A percentile compares a stretch with the other conserved stretches of the same genome.
Evolutionary conservation across 2,113 vertebrate species (phyloP).

Genomic region (Oceanites oceanicus): DNA sequence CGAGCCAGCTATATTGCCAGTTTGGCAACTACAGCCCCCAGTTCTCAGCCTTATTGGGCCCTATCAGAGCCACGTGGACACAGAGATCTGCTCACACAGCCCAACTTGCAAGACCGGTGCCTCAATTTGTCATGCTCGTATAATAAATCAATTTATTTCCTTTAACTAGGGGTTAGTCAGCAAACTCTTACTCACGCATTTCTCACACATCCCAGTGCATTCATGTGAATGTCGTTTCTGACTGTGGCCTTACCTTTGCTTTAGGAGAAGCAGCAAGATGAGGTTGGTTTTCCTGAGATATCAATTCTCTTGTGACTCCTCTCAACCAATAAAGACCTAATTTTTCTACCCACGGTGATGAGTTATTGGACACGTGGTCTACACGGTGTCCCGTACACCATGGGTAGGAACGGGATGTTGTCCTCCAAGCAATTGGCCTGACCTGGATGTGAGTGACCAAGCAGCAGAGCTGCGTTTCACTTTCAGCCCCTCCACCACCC

Average conservation of each 20-base stretch:
- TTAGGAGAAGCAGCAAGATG: background rate
- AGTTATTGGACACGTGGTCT: background rate
- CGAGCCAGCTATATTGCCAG: background rate
- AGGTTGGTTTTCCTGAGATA: background rate
- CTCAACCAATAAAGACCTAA: background rate
- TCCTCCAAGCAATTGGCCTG: background rate
- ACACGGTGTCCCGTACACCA: accelerated
- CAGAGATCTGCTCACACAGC: background rate
- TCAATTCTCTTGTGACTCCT: background rate
- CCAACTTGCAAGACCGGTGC: conserved; percentile 29
- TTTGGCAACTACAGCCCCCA: background rate
- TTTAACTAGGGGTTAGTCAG: conserved; percentile 34
- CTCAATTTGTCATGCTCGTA: conserved; percentile 1
- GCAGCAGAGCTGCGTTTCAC: background rate
- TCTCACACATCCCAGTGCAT: background rate
- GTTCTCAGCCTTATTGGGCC: background rate
- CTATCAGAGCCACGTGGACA: conserved; percentile 2
- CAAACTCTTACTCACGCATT: conserved; percentile 17
- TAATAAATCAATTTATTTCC: conserved; percentile 41
- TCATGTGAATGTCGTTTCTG: background rate
- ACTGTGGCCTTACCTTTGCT: background rate
- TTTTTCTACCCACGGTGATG: background rate
- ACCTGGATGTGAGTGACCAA: background rate
- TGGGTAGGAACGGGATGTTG: background rate
- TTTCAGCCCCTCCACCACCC: background rate